Percentiles rank a stretch among this genome's conserved stretches.
phyloP scores from a whole-genome alignment of 2,797 vertebrate species.

The Pogonophryne albipinna region DNA sequence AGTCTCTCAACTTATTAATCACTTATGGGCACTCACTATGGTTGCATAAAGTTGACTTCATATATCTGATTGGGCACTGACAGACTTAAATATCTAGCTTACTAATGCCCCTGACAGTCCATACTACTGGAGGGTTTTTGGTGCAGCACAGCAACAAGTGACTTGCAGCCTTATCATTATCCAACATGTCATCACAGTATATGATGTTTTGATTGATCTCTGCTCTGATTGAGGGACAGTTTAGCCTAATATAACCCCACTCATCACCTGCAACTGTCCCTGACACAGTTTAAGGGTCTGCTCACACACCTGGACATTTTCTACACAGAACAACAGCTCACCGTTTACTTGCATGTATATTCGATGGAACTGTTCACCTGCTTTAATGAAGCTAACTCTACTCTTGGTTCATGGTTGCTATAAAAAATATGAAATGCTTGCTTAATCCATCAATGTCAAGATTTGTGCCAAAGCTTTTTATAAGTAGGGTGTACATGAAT shows the following conservation, averaged over 20 bases:
- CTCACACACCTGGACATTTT: background rate
- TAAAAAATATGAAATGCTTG: background rate
- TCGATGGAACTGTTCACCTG: background rate
- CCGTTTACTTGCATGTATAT: background rate
- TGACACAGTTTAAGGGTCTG: background rate
- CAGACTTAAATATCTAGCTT: background rate
- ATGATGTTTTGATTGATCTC: background rate
- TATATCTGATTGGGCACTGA: background rate
- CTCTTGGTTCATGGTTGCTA: background rate
- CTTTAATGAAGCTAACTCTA: background rate
- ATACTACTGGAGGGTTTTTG: too few species aligned
- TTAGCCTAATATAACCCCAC: background rate
- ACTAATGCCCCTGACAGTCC: too few species aligned
- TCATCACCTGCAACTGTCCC: background rate
- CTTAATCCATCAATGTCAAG: background rate
- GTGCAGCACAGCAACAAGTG: too few species aligned
- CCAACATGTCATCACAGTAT: background rate
- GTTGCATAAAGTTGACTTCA: background rate
- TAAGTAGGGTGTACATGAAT: background rate
- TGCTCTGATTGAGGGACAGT: background rate
- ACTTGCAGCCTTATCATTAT: background rate
- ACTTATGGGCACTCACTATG: background rate
- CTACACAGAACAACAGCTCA: background rate
- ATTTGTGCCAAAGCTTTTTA: too few species aligned
- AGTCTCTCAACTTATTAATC: background rate